phyloP scores from a whole-genome alignment of 2,888 invertebrate species.

The Galeruca laticollis region DNA sequence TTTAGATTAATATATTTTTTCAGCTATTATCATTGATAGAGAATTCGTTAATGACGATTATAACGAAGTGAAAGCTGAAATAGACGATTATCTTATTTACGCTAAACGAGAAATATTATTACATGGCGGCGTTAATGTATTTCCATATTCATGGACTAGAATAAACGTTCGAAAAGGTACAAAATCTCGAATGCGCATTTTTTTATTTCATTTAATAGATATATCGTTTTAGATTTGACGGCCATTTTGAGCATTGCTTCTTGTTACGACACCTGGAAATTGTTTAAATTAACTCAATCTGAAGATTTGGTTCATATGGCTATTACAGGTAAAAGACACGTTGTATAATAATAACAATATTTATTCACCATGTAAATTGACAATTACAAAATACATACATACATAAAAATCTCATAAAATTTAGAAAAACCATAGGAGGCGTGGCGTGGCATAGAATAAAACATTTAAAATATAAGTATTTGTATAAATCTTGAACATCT shows the following conservation, averaged over 20 bases:
- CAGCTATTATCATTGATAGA: slow-evolving; percentile 80
- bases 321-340: slow-evolving; percentile 70
- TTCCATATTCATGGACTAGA: slow-evolving; percentile 77
- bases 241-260: slow-evolving; percentile 81
- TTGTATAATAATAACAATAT: too few species aligned
- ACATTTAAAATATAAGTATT: too few species aligned
- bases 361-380: too few species aligned
- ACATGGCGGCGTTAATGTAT: slow-evolving; percentile 77
- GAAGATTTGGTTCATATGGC: slow-evolving; percentile 79
- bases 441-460: too few species aligned
- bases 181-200: neutral
- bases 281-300: slow-evolving; percentile 74
- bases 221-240: slow-evolving; percentile 72
- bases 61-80: slow-evolving; percentile 72
- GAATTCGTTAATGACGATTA: slow-evolving; percentile 75
- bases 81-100: slow-evolving; percentile 69
- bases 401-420: too few species aligned
- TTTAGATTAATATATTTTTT: slow-evolving; percentile 22
- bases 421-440: too few species aligned
- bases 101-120: slow-evolving; percentile 75
- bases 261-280: slow-evolving; percentile 80
- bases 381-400: too few species aligned
- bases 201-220: slow-evolving; percentile 12
- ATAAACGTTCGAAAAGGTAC: slow-evolving; percentile 79
- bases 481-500: too few species aligned